Base-by-base conservation (phyloP, 2,797 vertebrate genomes). In the Rhynchotus rufescens region DNA sequence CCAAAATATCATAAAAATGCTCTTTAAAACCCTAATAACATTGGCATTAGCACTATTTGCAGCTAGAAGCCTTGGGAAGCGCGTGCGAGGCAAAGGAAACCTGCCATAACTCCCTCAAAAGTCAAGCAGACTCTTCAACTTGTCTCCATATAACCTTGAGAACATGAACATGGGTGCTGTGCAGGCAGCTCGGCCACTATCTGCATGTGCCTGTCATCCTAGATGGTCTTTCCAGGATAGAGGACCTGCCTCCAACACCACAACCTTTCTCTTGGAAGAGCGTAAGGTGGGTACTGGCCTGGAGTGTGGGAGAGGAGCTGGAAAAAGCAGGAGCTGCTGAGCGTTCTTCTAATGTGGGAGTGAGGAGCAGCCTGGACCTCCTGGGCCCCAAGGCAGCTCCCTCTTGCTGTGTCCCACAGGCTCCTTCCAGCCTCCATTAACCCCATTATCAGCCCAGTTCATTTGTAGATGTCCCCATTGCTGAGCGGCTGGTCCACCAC, bases 21-120 rank as follows among this genome's bases (percentile, higher is more conserved):
- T 15, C 66, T 93, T 82, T 68, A 80, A 85, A 87, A 13, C 13
- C 25, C 68, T 82, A 77, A 90, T 88, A 80, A 90, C 80, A 38
- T 6, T 1, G 36, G 72, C 88, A 74, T 82, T 81, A 77, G 49
- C 12, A 11, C 75, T 86, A 38, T 1, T 45, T 73, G 80, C 26
- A 82, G 49, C 76, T 76, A 4, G 23, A 89, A 82, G 66, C 62
- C 59, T 74, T 82, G 93, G 79, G 90, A 88, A 84, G 12, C 78
- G 62, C 54, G 75, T 74, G 2, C 12, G 54, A 75, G 51, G 75
- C 68, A 78, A 77, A 74, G 74, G 75, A 60, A 86, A 71, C 15
- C 71, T 32, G 73, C 66, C 90, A 28, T 42, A 60, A n/a, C 42
- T 59, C 38, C 52, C 28, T 83, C 32, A 47, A 21, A 86, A 81